These are phyloP conservation scores for Myopa testacea DNA, from an alignment of 2,888 invertebrate genomes.

Conservation along the genomic window DNA sequence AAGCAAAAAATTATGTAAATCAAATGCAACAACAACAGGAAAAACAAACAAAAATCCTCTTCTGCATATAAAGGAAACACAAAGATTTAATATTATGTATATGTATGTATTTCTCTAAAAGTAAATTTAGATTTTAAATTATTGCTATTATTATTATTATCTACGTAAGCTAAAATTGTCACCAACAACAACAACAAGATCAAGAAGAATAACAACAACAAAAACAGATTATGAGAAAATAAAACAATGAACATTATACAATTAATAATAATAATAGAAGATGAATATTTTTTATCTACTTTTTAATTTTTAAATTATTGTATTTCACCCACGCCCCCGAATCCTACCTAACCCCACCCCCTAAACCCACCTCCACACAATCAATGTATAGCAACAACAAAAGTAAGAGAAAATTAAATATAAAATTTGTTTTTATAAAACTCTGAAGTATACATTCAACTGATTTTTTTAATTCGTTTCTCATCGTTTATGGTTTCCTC, in stretches of 20 bases:
- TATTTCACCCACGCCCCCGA: not conserved
- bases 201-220: constrained; percentile 9
- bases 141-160: not conserved
- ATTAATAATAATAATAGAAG: constrained; percentile 5
- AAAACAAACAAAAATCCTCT: not conserved
- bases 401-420: not conserved
- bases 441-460: no score
- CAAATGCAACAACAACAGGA: not conserved
- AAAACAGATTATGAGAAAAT: not conserved
- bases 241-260: constrained; percentile 25
- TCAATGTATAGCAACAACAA: constrained; percentile 15
- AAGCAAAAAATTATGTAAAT: no score
- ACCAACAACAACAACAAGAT: not conserved
- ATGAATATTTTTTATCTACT: constrained; percentile 2
- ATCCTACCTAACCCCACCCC: no score
- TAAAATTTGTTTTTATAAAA: not conserved
- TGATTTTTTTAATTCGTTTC: no score
- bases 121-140: constrained; percentile 32
- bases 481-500: no score
- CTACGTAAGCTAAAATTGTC: no score
- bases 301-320: constrained; percentile 7
- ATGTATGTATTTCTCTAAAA: constrained; percentile 14
- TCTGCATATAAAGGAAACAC: not conserved
- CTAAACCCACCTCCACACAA: not conserved
- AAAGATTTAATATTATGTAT: constrained; percentile 51